These are phyloP conservation scores for Lepidurus apus DNA, from an alignment of 1,140 invertebrate species.

Conservation along the genomic window DNA sequence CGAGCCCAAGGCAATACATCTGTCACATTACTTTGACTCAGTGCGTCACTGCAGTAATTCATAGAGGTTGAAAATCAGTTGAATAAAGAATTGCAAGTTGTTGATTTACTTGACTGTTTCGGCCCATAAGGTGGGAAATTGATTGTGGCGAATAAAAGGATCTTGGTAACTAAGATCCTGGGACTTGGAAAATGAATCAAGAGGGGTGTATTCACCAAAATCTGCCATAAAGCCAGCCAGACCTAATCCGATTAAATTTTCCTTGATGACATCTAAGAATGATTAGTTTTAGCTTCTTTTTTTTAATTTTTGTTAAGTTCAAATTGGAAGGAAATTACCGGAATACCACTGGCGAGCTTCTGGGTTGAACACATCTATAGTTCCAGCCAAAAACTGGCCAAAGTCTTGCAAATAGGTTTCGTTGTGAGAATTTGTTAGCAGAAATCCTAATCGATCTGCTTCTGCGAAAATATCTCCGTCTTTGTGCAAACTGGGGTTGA, in stretches of 20 bases:
- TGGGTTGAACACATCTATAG: slow-evolving; percentile 44
- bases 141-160: slow-evolving; percentile 34
- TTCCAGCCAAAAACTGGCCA: slow-evolving; percentile 45
- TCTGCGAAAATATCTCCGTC: slow-evolving; percentile 43
- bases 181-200: slow-evolving; percentile 40
- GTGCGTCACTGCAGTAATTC: slow-evolving; percentile 39
- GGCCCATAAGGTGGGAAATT: slow-evolving; percentile 35
- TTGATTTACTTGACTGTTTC: slow-evolving; percentile 31
- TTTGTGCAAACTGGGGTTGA: slow-evolving; percentile 46
- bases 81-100: not conserved
- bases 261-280: slow-evolving; percentile 41
- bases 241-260: slow-evolving; percentile 45
- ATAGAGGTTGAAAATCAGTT: not conserved
- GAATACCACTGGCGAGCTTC: slow-evolving; percentile 45
- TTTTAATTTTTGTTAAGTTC: not conserved
- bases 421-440: slow-evolving; percentile 41
- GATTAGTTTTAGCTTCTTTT: not conserved
- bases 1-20: slow-evolving; percentile 44
- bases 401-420: slow-evolving; percentile 42
- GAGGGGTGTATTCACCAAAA: slow-evolving; percentile 47
- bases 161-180: slow-evolving; percentile 34
- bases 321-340: slow-evolving; percentile 36
- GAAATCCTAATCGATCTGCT: slow-evolving; percentile 40
- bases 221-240: slow-evolving; percentile 49
- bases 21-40: slow-evolving; percentile 40